Percentiles rank a stretch among this genome's conserved stretches.
phyloP scores from a whole-genome alignment of 2,888 invertebrate genomes.

The Cephus rjabovi region DNA sequence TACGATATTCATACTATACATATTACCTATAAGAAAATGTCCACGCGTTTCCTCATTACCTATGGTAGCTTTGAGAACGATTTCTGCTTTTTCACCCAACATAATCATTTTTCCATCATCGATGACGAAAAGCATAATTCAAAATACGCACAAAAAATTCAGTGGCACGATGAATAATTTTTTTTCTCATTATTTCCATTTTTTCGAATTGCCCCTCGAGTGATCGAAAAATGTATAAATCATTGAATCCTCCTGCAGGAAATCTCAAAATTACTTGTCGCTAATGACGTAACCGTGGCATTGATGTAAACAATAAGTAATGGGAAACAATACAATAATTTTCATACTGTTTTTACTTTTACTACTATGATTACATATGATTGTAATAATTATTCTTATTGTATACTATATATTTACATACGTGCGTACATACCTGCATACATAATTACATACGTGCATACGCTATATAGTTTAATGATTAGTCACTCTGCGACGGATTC shows the following conservation, averaged over 20 bases:
- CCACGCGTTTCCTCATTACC: no score
- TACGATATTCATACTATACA: no score
- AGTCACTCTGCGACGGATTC: no score
- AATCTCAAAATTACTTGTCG: neutral
- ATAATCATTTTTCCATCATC: no score
- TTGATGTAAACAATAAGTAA: slow-evolving; percentile 51
- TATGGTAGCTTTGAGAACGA: no score
- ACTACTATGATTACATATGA: slow-evolving; percentile 58
- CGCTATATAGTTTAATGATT: slow-evolving; percentile 39
- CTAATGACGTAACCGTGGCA: neutral
- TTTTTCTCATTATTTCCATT: no score
- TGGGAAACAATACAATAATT: slow-evolving; percentile 63
- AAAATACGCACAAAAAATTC: no score
- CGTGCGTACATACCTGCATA: slow-evolving; percentile 28
- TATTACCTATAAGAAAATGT: no score
- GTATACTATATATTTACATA: slow-evolving; percentile 38
- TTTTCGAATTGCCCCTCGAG: no score
- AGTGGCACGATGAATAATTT: no score
- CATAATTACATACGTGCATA: slow-evolving; percentile 21
- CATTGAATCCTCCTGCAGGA: neutral
- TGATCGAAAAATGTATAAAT: neutral
- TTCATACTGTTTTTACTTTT: slow-evolving; percentile 64
- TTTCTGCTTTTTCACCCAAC: no score
- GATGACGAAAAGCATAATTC: no score
- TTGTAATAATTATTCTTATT: slow-evolving; percentile 53